These are phyloP conservation scores for Chydorus sphaericus DNA, from an alignment of 2,888 invertebrate genomes.

Conservation along the genomic window DNA sequence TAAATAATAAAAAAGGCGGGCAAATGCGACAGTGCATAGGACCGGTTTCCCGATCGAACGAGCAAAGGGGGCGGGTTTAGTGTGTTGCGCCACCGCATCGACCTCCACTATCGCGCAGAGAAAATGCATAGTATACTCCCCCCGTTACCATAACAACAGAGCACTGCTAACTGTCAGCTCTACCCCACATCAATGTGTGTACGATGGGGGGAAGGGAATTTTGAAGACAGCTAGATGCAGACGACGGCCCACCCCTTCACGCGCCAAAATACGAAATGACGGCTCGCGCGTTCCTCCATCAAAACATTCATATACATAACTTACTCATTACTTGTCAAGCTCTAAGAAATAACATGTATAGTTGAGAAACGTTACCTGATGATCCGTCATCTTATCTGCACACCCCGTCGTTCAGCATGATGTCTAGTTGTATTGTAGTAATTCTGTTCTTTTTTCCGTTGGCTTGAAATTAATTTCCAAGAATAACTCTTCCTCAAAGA, in stretches of 20 bases:
- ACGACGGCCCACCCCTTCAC: not conserved
- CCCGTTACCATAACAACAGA: constrained; percentile 2
- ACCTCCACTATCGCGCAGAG: constrained; percentile 1
- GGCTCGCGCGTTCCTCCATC: no score
- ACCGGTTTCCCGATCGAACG: not conserved
- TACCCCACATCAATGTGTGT: constrained; percentile 2
- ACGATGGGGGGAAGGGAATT: not conserved
- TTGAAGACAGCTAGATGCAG: not conserved
- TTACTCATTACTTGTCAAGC: no score
- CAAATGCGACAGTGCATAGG: not conserved
- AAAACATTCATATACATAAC: not conserved
- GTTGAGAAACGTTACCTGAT: constrained; percentile 5
- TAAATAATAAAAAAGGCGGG: not conserved
- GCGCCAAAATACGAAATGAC: constrained; percentile 3
- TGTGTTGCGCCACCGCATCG: not conserved
- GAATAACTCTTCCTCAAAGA: no score
- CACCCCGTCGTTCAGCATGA: constrained; percentile 9
- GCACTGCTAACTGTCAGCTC: constrained; percentile 3
- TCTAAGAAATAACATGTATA: not conserved
- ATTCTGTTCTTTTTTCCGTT: no score
- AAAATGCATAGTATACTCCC: not conserved
- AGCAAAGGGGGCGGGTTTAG: not conserved
- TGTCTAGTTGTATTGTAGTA: not conserved
- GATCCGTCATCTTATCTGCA: constrained; percentile 14
- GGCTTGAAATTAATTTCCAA: no score